Evolutionary conservation across 1,140 invertebrate species (phyloP).

Genomic region (Cotesia typhae): DNA sequence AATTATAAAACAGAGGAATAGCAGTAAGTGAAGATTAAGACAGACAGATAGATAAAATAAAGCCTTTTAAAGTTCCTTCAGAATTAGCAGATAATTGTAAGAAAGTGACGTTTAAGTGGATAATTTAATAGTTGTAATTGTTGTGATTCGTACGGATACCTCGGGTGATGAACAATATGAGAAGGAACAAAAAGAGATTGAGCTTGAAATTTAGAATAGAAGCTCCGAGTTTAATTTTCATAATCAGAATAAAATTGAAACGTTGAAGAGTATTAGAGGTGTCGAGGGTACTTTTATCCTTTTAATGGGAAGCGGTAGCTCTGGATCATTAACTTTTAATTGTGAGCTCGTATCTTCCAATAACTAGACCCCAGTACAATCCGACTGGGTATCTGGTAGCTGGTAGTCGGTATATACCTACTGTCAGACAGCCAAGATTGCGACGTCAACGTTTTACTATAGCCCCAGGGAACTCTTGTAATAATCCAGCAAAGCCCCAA

Average conservation of each 20-base stretch:
- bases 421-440: slow-evolving; percentile 28
- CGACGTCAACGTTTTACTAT: slow-evolving; percentile 28
- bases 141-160: not conserved
- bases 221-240: not conserved
- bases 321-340: slow-evolving; percentile 44
- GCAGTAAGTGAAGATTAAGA: no score
- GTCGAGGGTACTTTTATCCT: not conserved
- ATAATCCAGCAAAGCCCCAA: slow-evolving; percentile 34
- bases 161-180: not conserved
- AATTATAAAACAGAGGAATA: no score
- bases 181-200: not conserved
- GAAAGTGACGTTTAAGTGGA: slow-evolving; percentile 8
- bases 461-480: slow-evolving; percentile 26
- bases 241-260: slow-evolving; percentile 23
- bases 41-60: no score
- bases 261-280: slow-evolving; percentile 22
- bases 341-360: slow-evolving; percentile 40
- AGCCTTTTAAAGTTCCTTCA: not conserved
- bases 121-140: slow-evolving; percentile 7
- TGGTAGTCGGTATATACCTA: not conserved
- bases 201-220: not conserved
- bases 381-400: not conserved
- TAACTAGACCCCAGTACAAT: slow-evolving; percentile 37
- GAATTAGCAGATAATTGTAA: slow-evolving; percentile 5
- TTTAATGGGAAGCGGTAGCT: slow-evolving; percentile 9